Conservation (phyloP, 2,797 vertebrate genomes). For the Telmatherina bonti region DNA sequence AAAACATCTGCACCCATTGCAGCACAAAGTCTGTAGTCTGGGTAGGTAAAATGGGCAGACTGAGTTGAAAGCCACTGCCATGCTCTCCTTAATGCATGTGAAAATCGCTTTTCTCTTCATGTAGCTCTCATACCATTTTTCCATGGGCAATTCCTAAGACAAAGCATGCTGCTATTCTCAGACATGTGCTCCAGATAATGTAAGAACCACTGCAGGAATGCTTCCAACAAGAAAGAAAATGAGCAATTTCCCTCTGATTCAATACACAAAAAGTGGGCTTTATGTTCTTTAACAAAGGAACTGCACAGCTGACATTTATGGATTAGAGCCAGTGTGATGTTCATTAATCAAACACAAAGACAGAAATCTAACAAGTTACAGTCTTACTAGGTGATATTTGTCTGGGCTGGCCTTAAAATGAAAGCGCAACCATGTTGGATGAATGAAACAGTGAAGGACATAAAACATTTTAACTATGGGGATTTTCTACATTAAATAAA, state of each 20-base stretch:
- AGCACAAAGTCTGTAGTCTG: not conserved
- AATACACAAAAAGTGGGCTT: not conserved
- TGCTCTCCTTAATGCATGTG: conserved; percentile 37
- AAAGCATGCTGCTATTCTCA: conserved; percentile 7
- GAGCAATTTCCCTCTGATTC: conserved; percentile 17
- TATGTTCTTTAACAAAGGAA: conserved; percentile 10
- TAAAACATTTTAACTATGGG: not conserved
- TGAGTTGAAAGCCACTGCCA: conserved; percentile 13
- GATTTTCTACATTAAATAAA: not conserved
- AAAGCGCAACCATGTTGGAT: conserved; percentile 13
- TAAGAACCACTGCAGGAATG: conserved; percentile 14
- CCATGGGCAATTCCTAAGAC: conserved; percentile 18
- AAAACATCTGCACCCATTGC: not conserved
- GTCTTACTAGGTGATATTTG: conserved; percentile 13
- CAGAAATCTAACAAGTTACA: not conserved
- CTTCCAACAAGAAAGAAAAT: conserved; percentile 32
- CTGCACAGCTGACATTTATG: conserved; percentile 21
- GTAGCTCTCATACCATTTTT: conserved; percentile 22
- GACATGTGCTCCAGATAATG: not conserved
- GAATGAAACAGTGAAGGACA: not conserved
- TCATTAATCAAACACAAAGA: conserved; percentile 35
- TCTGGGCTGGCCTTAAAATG: conserved; percentile 7
- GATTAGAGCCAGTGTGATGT: conserved; percentile 29
- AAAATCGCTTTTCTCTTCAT: conserved; percentile 30
- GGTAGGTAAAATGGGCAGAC: conserved; percentile 13